A percentile compares a stretch with the other conserved stretches of the same genome.
Conservation (phyloP, 2,888 invertebrate genomes). For the Leptinotarsa haldemani region DNA sequence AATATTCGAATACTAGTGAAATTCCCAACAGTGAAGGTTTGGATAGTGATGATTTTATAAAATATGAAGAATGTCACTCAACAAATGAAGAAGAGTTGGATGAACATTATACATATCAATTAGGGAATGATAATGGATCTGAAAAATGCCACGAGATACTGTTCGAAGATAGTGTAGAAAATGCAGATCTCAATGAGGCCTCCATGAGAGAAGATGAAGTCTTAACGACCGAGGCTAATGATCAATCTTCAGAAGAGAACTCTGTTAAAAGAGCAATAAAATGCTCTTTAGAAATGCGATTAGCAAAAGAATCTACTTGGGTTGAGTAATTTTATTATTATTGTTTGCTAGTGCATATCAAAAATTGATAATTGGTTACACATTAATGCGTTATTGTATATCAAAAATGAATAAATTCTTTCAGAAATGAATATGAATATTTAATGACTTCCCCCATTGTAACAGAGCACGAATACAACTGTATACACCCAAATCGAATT, state of each 20-base stretch:
- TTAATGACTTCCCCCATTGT: not conserved
- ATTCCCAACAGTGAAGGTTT: not conserved
- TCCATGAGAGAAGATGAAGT: not conserved
- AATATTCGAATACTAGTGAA: not conserved
- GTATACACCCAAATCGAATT: not conserved
- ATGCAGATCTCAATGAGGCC: not conserved
- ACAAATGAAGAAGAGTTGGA: constrained; percentile 36
- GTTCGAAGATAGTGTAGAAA: constrained; percentile 34
- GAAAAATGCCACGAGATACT: constrained; percentile 40
- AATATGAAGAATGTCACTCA: constrained; percentile 34
- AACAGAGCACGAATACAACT: constrained; percentile 14
- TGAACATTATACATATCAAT: constrained; percentile 40
- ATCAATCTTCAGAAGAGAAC: constrained; percentile 29
- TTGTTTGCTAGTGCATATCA: not conserved
- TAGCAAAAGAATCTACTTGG: constrained; percentile 55
- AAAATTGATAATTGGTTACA: not conserved
- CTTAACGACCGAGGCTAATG: constrained; percentile 2
- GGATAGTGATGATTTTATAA: not conserved
- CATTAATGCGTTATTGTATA: constrained; percentile 11
- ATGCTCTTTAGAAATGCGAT: constrained; percentile 63
- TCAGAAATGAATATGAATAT: not conserved
- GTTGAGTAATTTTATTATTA: not conserved
- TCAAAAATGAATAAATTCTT: constrained; percentile 5
- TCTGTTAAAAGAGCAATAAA: constrained; percentile 50
- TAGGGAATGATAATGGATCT: constrained; percentile 35